Evolutionary conservation across 2,797 vertebrate species (phyloP).

Genomic region (Xenentodon cancila): DNA sequence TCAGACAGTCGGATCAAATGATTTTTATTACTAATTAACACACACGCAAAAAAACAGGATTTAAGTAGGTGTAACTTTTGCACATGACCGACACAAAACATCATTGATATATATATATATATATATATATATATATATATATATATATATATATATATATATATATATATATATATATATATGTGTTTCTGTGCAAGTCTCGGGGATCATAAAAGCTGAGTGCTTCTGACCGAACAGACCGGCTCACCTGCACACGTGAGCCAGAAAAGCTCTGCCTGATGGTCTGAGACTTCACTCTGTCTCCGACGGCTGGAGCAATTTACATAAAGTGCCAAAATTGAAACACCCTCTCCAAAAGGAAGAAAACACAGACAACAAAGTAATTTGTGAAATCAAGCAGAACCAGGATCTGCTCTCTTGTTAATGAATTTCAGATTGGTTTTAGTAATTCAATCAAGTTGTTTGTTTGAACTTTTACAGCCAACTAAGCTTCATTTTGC

Average conservation of each 20-base stretch:
- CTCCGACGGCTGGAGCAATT: not conserved
- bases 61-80: too few relatives aligned
- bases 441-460: conserved; percentile 58
- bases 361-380: conserved; percentile 17
- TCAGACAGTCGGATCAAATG: too few relatives aligned
- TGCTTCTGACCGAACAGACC: not conserved
- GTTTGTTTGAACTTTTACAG: conserved; percentile 52
- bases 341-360: conserved; percentile 8
- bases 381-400: conserved; percentile 44
- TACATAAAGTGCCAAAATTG: conserved; percentile 7
- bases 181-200: not conserved
- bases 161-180: too few relatives aligned
- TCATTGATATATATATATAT: too few relatives aligned
- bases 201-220: not conserved
- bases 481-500: conserved; percentile 40
- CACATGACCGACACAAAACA: too few relatives aligned
- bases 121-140: too few relatives aligned
- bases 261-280: not conserved
- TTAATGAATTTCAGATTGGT: conserved; percentile 56
- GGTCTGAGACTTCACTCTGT: not conserved
- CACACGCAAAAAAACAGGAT: too few relatives aligned
- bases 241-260: not conserved
- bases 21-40: too few relatives aligned
- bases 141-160: too few relatives aligned
- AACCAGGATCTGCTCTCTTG: conserved; percentile 35